phyloP scores from a whole-genome alignment of 2,888 invertebrate species.

The Adelphocoris suturalis region DNA sequence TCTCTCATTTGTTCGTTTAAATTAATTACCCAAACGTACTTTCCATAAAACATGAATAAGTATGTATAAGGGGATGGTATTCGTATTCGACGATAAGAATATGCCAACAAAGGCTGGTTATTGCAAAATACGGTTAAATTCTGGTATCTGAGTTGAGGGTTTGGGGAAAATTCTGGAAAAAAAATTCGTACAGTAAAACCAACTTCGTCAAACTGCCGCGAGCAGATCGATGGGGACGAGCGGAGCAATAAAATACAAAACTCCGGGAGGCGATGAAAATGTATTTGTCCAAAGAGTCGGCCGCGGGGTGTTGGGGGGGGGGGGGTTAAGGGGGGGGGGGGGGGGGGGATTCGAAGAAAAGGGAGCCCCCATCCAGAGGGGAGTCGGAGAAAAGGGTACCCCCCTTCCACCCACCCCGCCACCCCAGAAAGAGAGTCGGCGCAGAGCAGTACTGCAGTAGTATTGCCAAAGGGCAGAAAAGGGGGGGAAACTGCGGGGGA shows the following conservation, averaged over 20 bases:
- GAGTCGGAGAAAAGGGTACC: constrained; percentile 18
- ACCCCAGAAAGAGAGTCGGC: constrained; percentile 15
- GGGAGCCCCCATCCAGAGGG: too few relatives aligned
- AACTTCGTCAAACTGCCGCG: not conserved
- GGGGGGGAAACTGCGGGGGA: not conserved
- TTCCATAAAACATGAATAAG: too few relatives aligned
- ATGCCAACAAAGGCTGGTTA: too few relatives aligned
- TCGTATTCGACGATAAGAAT: too few relatives aligned
- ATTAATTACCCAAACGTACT: too few relatives aligned
- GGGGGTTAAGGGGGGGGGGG: too few relatives aligned
- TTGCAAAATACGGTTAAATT: too few relatives aligned
- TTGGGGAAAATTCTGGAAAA: not conserved
- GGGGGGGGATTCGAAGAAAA: constrained; percentile 19
- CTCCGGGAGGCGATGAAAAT: constrained; percentile 49
- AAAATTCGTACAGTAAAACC: not conserved
- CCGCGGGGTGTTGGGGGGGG: not conserved
- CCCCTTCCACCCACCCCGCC: not conserved
- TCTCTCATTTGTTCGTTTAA: too few relatives aligned
- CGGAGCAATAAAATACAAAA: constrained; percentile 18
- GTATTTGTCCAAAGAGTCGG: constrained; percentile 43
- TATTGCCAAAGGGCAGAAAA: constrained; percentile 50
- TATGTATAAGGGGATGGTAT: too few relatives aligned
- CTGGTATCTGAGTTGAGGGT: too few relatives aligned
- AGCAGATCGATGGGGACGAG: not conserved
- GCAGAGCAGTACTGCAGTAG: constrained; percentile 63